Percentiles rank a stretch among this genome's conserved stretches.
These are phyloP conservation scores for Cactoblastis cactorum DNA, from an alignment of 2,888 invertebrate genomes.

Conservation along the genomic window DNA sequence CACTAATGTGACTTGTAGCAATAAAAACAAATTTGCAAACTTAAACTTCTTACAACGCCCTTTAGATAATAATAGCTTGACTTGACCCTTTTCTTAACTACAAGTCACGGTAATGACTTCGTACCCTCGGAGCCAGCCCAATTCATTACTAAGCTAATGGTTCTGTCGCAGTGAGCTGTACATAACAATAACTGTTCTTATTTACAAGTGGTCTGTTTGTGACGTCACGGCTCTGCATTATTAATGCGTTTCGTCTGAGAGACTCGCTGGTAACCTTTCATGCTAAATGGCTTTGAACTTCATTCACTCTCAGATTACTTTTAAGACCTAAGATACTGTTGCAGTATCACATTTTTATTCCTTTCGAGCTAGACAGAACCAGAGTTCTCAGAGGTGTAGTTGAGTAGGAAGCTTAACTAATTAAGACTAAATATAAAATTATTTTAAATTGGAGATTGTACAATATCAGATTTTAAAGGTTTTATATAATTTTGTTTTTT, in stretches of 20 bases:
- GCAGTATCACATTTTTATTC: too few species aligned
- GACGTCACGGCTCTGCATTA: slow-evolving; percentile 69
- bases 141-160: slow-evolving; percentile 35
- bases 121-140: slow-evolving; percentile 15
- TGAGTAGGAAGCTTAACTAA: too few species aligned
- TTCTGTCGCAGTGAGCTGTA: slow-evolving; percentile 16
- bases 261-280: background rate
- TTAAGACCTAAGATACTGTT: too few species aligned
- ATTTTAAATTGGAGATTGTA: too few species aligned
- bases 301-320: background rate
- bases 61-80: background rate
- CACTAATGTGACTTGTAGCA: too few species aligned
- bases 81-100: background rate
- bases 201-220: slow-evolving; percentile 59
- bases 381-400: too few species aligned
- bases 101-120: slow-evolving; percentile 14
- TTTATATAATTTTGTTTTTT: too few species aligned
- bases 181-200: slow-evolving; percentile 41
- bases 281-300: background rate
- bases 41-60: too few species aligned
- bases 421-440: too few species aligned
- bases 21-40: background rate
- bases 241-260: slow-evolving; percentile 46
- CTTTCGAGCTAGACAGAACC: too few species aligned
- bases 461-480: too few species aligned